Evolutionary conservation across 2,797 vertebrate species (phyloP).

Genomic region (Coregonus ussuriensis): DNA sequence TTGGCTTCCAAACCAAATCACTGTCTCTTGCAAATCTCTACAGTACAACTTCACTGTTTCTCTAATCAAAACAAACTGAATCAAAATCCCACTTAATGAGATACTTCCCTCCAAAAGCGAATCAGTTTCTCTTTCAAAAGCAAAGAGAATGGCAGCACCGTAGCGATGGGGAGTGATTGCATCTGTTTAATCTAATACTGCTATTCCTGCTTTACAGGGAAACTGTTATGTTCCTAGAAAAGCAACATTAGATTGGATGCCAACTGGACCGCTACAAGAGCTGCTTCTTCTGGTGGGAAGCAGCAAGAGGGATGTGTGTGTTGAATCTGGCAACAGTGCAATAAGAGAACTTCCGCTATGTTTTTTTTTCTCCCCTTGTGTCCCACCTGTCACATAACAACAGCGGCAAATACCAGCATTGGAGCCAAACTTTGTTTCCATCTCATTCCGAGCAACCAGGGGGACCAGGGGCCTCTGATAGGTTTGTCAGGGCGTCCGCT

Average conservation of each 20-base stretch:
- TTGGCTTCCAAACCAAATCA: constrained; percentile 19
- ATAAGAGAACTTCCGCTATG: not conserved
- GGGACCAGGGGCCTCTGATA: not conserved
- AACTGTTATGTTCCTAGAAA: constrained; percentile 48
- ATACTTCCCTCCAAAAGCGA: not conserved
- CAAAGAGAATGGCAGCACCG: not conserved
- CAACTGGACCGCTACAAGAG: constrained; percentile 30
- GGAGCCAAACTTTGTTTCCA: not conserved
- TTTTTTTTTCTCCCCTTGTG: not conserved
- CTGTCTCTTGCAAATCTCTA: constrained; percentile 19
- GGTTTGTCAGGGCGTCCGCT: too few species aligned
- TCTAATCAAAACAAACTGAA: constrained; percentile 7
- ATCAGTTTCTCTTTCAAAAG: not conserved
- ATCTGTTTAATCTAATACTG: constrained; percentile 6
- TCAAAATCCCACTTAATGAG: not conserved
- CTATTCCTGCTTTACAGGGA: constrained; percentile 47
- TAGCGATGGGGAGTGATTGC: constrained; percentile 10
- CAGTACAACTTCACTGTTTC: not conserved
- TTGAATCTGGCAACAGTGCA: not conserved
- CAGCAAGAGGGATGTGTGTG: constrained; percentile 7
- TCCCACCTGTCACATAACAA: not conserved
- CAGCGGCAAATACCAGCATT: not conserved
- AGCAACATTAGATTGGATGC: constrained; percentile 10
- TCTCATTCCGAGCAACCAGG: not conserved
- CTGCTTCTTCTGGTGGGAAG: constrained; percentile 20